Conservation (phyloP, 2,113 vertebrate species). For the Actenoides hombroni region DNA sequence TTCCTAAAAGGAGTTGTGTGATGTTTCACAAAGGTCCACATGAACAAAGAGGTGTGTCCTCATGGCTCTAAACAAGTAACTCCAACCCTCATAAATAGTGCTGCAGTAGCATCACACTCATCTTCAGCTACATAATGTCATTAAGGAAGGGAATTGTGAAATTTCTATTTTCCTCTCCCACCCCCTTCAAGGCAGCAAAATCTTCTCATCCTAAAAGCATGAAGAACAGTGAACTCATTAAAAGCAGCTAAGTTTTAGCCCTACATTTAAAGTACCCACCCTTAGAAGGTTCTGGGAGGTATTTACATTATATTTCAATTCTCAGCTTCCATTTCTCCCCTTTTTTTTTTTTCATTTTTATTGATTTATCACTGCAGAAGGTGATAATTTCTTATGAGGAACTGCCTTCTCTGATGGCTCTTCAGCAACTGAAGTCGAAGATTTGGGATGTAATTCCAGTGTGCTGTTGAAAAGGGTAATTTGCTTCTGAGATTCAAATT, state of each 20-base stretch:
- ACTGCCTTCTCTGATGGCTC: neutral
- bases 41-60: no score
- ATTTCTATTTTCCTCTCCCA: neutral
- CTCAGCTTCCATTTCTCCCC: neutral
- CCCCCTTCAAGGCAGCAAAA: neutral
- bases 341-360: neutral
- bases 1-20: no score
- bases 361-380: neutral
- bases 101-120: no score
- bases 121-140: neutral
- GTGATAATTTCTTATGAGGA: neutral
- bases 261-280: neutral
- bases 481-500: neutral
- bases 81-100: no score
- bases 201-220: neutral
- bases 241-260: neutral
- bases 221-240: neutral
- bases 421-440: neutral
- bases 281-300: neutral
- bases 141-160: neutral
- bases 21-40: no score
- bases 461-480: neutral
- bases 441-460: neutral
- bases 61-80: no score
- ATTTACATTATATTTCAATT: neutral